These are phyloP conservation scores for Nephrotoma guestfalica DNA, from an alignment of 2,888 invertebrate genomes.

Conservation along the genomic window DNA sequence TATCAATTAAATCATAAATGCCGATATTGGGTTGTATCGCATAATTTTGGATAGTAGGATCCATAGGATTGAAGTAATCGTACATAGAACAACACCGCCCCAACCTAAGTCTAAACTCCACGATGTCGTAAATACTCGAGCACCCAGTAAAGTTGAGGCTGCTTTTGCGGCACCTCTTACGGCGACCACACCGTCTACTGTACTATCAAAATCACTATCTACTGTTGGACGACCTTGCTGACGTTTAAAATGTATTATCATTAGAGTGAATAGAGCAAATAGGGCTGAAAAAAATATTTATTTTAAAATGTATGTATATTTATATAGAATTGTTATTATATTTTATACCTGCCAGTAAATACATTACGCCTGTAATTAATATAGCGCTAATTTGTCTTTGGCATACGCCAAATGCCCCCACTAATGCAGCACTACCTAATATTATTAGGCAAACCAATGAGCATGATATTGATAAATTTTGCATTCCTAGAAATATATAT, in stretches of 20 bases:
- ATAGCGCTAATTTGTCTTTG: conserved; percentile 89
- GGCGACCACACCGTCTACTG: conserved; percentile 56
- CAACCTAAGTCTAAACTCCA: conserved; percentile 77
- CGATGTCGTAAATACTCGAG: conserved; percentile 59
- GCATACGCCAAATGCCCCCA: conserved; percentile 78
- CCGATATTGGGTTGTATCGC: conserved; percentile 71
- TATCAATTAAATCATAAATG: conserved; percentile 44
- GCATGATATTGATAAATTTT: conserved; percentile 89
- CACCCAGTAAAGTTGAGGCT: conserved; percentile 43
- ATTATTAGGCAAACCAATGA: conserved; percentile 84
- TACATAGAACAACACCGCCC: conserved; percentile 72
- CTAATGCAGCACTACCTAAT: conserved; percentile 70
- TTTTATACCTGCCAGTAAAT: conserved; percentile 67
- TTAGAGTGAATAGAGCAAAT: conserved; percentile 79
- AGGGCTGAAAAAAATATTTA: conserved; percentile 44
- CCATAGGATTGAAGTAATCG: conserved; percentile 73
- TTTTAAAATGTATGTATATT: background rate
- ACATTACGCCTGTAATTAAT: conserved; percentile 87
- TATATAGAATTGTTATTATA: background rate
- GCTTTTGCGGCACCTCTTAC: conserved; percentile 36
- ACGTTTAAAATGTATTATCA: conserved; percentile 86
- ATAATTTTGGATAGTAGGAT: conserved; percentile 79
- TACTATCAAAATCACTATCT: conserved; percentile 46
- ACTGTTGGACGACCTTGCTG: conserved; percentile 50
- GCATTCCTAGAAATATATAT: conserved; percentile 55